Evolutionary conservation across 2,797 vertebrate genomes (phyloP), one percentile per base, ranked within the genome.

Genomic region (Amblyopsis hoosieri): DNA sequence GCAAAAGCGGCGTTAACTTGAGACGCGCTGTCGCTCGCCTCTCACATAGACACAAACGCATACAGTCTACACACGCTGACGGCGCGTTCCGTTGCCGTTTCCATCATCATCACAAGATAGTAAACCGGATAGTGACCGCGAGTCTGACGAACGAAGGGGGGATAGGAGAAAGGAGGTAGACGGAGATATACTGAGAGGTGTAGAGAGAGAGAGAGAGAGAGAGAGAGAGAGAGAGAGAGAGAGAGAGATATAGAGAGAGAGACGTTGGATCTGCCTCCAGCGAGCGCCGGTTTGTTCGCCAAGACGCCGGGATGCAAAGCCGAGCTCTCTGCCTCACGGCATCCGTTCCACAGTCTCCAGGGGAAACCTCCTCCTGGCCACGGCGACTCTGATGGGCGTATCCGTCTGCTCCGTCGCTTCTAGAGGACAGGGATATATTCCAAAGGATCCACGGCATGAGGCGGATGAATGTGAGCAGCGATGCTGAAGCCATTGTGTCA

Each of bases 381-480:
- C 79, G 42, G 72, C 66, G 12, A 83, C 83, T 85, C 89, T 84
- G 71, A 92, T 89, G 90, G 90, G 85, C 90, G 82, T 82, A 86
- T 80, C 79, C 76, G 72, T 12, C 79, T 5, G 47, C 71, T 63
- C 53, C 50, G 66, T 62, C 74, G 69, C 50, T 86, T 73, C 58
- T 73, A 83, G 70, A 66, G 83, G 67, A 82, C 78, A 80, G 58
- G 89, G 91, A 92, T 89, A 80, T 84, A 80, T 79, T 72, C 73
- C 62, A 78, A 83, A 85, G 83, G 71, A 37, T 5, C 33, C 74
- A 10, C 78, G 75, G 85, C 76, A 93, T 92, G 91, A 93, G 92
- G 85, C 90, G 90, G 80, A 87, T 93, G 90, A 92, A 93, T 84
- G 92, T 93, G 90, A 94, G 92, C 88, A 82, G 87, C 33, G 6